Evolutionary conservation across 2,113 vertebrate genomes (phyloP), one percentile per base, ranked within the genome.

Genomic region (Clarias batrachus): DNA sequence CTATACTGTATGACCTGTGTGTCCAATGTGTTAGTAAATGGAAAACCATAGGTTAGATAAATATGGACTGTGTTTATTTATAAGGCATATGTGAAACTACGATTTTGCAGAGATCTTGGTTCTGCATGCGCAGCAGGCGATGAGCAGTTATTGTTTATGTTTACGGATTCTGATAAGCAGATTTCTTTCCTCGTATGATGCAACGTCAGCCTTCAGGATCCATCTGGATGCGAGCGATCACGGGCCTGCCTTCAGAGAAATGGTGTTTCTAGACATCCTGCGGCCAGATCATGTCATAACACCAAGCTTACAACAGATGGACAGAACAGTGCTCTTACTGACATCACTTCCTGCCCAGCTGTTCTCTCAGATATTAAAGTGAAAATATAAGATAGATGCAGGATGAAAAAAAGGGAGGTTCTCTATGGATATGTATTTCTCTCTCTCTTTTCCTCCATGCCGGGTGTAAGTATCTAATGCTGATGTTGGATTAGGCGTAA

Each of bases 401-500:
- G 41, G 79, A 73, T n/a, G 25, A 27, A 48, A 41, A 66, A 59
- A 56, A 37, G 41, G 14, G 19, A 11, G 57, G n/a, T 21, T 81
- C 37, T 65, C 2, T 62, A 52, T 73, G 27, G 37, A 25, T 54
- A 62, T 81, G 21, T 33, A 37, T 37, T 41, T 68, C 12, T 41
- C 81, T 81, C n/a, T 33, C 37, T 68, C 77, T 60, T 65, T 93
- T 89, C 85, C 87, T 90, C 90, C 91, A 92, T 92, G 91, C 91
- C 91, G 89, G 87, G 90, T 93, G 93, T 92, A 91, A 93, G 93
- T 92, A 93, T 92, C 92, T 91, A 93, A 92, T 93, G 91, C 41
- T 41, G 27, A 82, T 54, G 41, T 54, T 54, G 73, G 12, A 52
- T 76, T 54, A n/a, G 23, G 33, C 14, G 12, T 52, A 25, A n/a